Conservation (phyloP, 2,797 vertebrate species). For the Neopelma chrysocephalum region DNA sequence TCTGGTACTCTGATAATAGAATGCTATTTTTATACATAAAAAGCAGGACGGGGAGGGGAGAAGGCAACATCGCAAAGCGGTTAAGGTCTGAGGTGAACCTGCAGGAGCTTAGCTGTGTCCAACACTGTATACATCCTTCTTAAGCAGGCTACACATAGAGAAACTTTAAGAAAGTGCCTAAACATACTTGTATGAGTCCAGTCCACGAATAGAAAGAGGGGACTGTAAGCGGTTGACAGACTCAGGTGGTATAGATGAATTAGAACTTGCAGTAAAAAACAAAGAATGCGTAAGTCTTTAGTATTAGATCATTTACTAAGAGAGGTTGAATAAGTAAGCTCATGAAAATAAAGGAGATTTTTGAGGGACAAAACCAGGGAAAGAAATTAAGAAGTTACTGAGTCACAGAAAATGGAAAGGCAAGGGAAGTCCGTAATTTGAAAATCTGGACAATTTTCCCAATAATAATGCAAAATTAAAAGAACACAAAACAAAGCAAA, state of each 20-base stretch:
- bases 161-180: background rate
- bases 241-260: background rate
- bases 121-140: background rate
- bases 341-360: background rate
- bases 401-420: background rate
- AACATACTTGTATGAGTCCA: background rate
- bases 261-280: background rate
- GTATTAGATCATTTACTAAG: background rate
- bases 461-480: background rate
- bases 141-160: background rate
- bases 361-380: background rate
- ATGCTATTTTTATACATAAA: background rate
- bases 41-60: background rate
- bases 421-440: background rate
- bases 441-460: background rate
- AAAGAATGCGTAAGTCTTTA: background rate
- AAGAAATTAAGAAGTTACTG: background rate
- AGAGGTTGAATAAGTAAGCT: background rate
- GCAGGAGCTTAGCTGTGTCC: background rate
- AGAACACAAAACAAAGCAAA: background rate
- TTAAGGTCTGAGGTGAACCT: background rate
- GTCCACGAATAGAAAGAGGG: background rate
- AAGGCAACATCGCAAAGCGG: background rate
- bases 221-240: background rate
- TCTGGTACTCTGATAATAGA: fast-evolving